Evolutionary conservation across 2,888 invertebrate species (phyloP).

Genomic region (Endomychus coccineus): DNA sequence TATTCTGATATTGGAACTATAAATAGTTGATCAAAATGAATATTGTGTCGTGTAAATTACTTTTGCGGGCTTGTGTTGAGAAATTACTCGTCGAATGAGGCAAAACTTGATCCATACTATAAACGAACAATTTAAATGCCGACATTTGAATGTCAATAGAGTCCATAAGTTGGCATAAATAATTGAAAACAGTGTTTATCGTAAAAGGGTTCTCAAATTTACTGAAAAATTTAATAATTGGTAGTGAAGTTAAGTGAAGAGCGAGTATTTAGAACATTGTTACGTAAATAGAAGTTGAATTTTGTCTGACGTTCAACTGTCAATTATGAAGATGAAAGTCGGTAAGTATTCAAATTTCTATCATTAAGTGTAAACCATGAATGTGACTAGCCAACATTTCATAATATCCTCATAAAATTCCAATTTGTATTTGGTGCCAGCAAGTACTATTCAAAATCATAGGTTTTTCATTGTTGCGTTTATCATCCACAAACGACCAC

Average conservation of each 20-base stretch:
- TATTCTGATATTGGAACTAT: too few relatives aligned
- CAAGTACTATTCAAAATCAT: neutral
- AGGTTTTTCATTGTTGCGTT: neutral
- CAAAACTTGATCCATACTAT: neutral
- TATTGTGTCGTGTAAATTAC: too few relatives aligned
- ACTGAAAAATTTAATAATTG: too few relatives aligned
- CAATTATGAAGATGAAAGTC: constrained; percentile 32
- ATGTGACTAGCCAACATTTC: constrained; percentile 8
- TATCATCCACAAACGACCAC: constrained; percentile 21
- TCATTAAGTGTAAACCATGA: constrained; percentile 10
- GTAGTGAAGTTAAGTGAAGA: too few relatives aligned
- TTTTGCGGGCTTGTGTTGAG: too few relatives aligned
- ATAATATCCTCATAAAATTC: neutral
- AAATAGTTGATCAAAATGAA: too few relatives aligned
- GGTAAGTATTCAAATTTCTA: constrained; percentile 28
- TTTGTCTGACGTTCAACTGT: constrained; percentile 22
- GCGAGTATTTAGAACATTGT: constrained; percentile 10
- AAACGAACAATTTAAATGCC: constrained; percentile 1
- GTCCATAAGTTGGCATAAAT: too few relatives aligned
- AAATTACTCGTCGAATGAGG: too few relatives aligned
- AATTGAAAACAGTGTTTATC: too few relatives aligned
- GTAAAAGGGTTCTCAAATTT: neutral
- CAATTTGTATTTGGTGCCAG: constrained; percentile 1
- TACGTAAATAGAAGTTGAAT: constrained; percentile 28
- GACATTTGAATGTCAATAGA: too few relatives aligned